phyloP scores from a whole-genome alignment of 2,888 invertebrate genomes.

The Aspidiotus destructor region DNA sequence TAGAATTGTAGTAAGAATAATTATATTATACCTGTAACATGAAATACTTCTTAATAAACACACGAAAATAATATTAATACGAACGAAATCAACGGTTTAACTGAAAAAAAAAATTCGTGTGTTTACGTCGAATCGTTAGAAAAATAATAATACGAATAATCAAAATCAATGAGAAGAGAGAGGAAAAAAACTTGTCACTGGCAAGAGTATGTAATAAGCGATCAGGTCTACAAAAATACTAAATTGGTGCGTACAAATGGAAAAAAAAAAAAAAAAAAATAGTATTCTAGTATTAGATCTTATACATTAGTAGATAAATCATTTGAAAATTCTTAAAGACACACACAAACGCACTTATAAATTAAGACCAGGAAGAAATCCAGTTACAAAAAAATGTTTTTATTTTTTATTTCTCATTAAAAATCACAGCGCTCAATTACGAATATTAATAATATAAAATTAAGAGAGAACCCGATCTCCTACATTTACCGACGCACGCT shows the following conservation, averaged over 20 bases:
- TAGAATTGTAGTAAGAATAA: no score
- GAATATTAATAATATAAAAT: constrained; percentile 8
- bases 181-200: constrained; percentile 2
- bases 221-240: neutral
- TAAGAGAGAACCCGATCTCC: no score
- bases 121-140: no score
- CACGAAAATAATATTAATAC: no score
- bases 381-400: neutral
- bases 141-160: no score
- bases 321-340: no score
- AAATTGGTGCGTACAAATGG: neutral
- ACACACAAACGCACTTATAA: neutral
- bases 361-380: neutral
- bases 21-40: no score
- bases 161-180: neutral
- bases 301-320: neutral
- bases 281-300: neutral
- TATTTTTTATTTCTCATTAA: constrained; percentile 1
- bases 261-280: neutral
- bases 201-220: constrained; percentile 7
- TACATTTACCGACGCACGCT: no score
- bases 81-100: no score
- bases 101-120: no score
- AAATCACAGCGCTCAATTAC: constrained; percentile 28
- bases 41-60: no score